Evolutionary conservation across 2,888 invertebrate genomes (phyloP), one percentile per base, ranked within the genome.

Genomic region (Drosophila acutilabella): DNA sequence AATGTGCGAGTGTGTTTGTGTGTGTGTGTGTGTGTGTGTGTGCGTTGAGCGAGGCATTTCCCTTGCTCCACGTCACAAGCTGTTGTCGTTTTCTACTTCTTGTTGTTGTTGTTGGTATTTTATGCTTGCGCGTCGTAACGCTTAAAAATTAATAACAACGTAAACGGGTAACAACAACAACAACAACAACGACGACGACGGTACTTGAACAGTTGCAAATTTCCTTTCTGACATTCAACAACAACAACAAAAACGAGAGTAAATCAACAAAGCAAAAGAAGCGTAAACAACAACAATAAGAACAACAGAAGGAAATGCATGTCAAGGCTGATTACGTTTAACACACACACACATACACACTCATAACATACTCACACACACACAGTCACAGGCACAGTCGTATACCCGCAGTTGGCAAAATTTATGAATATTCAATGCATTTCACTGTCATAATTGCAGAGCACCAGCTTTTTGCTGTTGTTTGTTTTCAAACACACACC

Each of bases 401-500:
- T 26, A 8, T 16, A n/a, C 30, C 7, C 48, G 42, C 50, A 61
- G 45, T 47, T 59, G 56, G 60, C 54, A 68, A 64, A 30, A 69
- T 80, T 76, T 81, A 81, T 86, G 80, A 86, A 81, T 83, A 81
- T 82, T 81, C 78, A 86, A 85, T 85, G 71, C 83, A 74, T 82
- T 80, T 82, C 74, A 83, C 86, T 88, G 79, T 81, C 87, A 88
- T 81, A 85, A 71, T 82, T 78, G 73, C 78, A 66, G 75, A 77
- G 74, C 70, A 72, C 68, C 72, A 77, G 73, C 77, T 68, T 80
- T 66, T 76, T 65, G 74, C 62, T 69, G 78, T 59, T 75, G 64
- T 72, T 67, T 68, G 30, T 11, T 20, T 30, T 26, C 11, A 67
- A 45, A 52, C 33, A 14, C 42, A 33, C 41, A 26, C 20, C 13